Base-by-base conservation (phyloP, 2,888 invertebrate genomes). In the Marronus borbonicus region DNA sequence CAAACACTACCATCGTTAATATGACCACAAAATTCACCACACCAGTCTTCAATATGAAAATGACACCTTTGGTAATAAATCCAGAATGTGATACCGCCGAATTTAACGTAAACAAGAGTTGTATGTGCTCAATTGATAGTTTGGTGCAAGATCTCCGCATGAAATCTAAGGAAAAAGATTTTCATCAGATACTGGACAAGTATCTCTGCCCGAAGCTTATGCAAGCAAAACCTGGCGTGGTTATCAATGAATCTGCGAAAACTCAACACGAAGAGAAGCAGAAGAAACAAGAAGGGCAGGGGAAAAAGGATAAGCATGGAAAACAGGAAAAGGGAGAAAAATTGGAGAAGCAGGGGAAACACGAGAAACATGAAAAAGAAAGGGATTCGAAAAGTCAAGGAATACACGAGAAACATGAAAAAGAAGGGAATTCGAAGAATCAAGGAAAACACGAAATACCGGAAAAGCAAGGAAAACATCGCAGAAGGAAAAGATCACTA, bases 61-160 rank as follows among this genome's bases (percentile, higher is more conserved):
- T 76, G 0, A 76, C 60, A 20, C 74, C 79, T 10, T 64, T 76
- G 24, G 79, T 76, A 66, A 76, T 76, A 14, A 76, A 77, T 14
- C 72, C 75, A 20, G 76, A 76, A 65, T 83, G 83, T 58, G 80
- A 64, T 31, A 44, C 75, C 12, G 70, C 77, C 0, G 83, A 83
- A 68, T 82, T 79, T 76, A 62, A 78, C 5, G 17, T 64, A 1
- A 80, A 81, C 76, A 81, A 84, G 52, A 78, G 81, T 69, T 85
- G 84, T 64, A 80, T 84, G 55, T 84, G 85, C 64, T 84, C 84
- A 2, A 80, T 85, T 1, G 84, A 85, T 69, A 82, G 78, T 66
- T 72, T 84, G 68, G 79, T 85, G 5, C 81, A 82, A 70, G 84
- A 84, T 79, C 69, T 85, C 8, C 80, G 81, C 55, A 79, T 78